Evolutionary conservation across 1,140 invertebrate species (phyloP).

Genomic region (Rhyacophila brunnea): DNA sequence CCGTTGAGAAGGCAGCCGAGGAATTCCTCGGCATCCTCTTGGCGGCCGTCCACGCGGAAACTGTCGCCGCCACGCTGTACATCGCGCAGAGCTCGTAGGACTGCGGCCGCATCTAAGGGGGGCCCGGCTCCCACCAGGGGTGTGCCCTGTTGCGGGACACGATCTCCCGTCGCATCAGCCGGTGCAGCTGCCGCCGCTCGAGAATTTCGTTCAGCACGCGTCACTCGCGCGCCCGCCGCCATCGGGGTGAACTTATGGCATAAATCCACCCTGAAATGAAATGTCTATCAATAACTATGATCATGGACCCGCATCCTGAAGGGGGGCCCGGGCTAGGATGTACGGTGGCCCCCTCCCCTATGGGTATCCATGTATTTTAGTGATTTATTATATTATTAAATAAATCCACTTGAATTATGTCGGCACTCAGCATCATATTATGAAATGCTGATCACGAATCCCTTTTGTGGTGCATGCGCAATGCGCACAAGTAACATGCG

Average conservation of each 20-base stretch:
- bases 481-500: no score
- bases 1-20: slow-evolving; percentile 88
- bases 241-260: slow-evolving; percentile 68
- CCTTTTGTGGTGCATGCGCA: no score
- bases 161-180: slow-evolving; percentile 40
- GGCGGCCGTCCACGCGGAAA: slow-evolving; percentile 65
- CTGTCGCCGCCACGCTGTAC: slow-evolving; percentile 56
- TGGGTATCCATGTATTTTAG: no score
- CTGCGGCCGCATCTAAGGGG: slow-evolving; percentile 78
- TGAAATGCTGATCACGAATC: no score
- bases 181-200: slow-evolving; percentile 41
- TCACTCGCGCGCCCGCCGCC: slow-evolving; percentile 54
- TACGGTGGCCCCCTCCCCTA: no score
- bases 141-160: not conserved
- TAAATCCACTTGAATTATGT: no score
- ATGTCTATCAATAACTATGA: not conserved
- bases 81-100: slow-evolving; percentile 73
- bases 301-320: no score
- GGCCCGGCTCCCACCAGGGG: slow-evolving; percentile 45
- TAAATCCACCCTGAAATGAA: slow-evolving; percentile 56
- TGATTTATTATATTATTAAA: no score
- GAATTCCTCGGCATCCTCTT: slow-evolving; percentile 96
- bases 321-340: no score
- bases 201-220: slow-evolving; percentile 38
- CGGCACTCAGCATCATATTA: no score